Evolutionary conservation across 2,113 vertebrate genomes (phyloP).

Genomic region (Alethe castanea): DNA sequence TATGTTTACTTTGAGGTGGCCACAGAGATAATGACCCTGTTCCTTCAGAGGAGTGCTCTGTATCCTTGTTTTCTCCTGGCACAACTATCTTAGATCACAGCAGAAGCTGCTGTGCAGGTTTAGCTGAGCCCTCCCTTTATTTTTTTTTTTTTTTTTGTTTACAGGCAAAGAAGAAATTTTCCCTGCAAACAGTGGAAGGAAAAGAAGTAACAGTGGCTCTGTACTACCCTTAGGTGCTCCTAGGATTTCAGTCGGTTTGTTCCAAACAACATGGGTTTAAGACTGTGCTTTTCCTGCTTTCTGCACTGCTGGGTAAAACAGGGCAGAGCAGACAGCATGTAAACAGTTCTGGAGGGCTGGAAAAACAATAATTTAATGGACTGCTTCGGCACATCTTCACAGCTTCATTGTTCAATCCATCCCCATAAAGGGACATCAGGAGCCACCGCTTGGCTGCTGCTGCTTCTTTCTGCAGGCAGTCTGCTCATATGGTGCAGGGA

Average conservation of each 20-base stretch:
- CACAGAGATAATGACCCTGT: neutral
- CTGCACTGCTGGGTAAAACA: neutral
- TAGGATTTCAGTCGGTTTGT: neutral
- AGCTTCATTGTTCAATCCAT: constrained; percentile 35
- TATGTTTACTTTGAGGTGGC: neutral
- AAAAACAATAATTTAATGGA: constrained; percentile 60
- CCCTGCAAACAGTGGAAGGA: neutral
- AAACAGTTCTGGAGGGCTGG: constrained; percentile 31
- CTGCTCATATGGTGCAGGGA: neutral
- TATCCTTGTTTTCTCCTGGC: neutral
- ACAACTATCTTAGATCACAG: neutral
- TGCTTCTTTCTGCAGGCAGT: neutral
- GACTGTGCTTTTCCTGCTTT: neutral
- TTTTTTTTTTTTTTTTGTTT: neutral
- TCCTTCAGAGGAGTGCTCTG: neutral
- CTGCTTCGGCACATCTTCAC: constrained; percentile 59
- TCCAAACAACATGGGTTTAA: neutral
- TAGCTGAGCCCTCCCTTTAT: neutral
- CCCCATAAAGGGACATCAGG: neutral
- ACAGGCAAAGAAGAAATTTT: neutral
- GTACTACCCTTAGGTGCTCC: neutral
- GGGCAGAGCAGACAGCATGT: neutral
- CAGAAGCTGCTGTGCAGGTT: neutral
- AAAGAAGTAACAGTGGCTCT: neutral
- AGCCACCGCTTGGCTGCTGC: neutral